Evolutionary conservation across 2,797 vertebrate genomes (phyloP).

Genomic region (Decapterus maruadsi): DNA sequence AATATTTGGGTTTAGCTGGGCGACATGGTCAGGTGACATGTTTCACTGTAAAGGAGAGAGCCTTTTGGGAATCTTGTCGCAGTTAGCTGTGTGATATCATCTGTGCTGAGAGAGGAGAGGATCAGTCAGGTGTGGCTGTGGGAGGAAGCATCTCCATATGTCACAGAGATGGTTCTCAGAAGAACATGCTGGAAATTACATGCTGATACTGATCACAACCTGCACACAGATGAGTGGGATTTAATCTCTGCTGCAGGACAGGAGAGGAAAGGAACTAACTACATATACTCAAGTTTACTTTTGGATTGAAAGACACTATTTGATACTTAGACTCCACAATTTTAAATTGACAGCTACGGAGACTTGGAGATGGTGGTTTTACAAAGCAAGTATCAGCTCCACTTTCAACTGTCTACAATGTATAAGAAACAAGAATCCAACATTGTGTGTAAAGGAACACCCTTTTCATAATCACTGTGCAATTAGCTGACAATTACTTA

Average conservation of each 20-base stretch:
- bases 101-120: constrained; percentile 62
- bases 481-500: background rate
- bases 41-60: constrained; percentile 64
- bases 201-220: constrained; percentile 67
- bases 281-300: constrained; percentile 27
- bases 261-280: constrained; percentile 15
- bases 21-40: constrained; percentile 74
- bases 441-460: background rate
- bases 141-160: constrained; percentile 77
- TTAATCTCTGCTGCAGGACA: constrained; percentile 44
- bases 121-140: constrained; percentile 77
- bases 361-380: background rate
- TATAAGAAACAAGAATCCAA: background rate
- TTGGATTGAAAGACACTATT: background rate
- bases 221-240: constrained; percentile 60
- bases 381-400: background rate
- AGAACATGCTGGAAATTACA: constrained; percentile 71
- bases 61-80: constrained; percentile 75
- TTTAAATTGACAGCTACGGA: background rate
- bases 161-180: constrained; percentile 65
- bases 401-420: background rate
- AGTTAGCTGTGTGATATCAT: constrained; percentile 76
- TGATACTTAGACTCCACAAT: background rate
- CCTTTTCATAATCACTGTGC: background rate
- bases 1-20: constrained; percentile 74